Conservation (phyloP, 2,888 invertebrate species). For the Deroplatys truncata region DNA sequence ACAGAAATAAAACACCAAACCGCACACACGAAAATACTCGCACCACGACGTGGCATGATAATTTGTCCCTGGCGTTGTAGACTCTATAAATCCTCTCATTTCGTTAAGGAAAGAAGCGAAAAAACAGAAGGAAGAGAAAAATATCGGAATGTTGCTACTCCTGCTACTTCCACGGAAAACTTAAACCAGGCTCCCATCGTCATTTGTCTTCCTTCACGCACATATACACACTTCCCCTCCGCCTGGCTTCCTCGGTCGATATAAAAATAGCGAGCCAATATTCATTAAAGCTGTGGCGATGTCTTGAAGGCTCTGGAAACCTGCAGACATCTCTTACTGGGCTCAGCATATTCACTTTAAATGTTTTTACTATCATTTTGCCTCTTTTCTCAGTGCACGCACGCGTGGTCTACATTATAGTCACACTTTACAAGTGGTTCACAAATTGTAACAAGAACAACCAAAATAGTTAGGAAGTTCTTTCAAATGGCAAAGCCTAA, state of each 20-base stretch:
- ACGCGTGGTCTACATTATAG: too few relatives aligned
- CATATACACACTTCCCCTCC: background rate
- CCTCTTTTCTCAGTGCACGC: too few relatives aligned
- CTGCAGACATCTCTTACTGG: background rate
- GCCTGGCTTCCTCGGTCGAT: background rate
- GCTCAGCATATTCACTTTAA: background rate
- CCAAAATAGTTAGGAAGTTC: too few relatives aligned
- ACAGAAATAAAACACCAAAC: background rate
- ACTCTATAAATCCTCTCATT: conserved; percentile 13
- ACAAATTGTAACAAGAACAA: too few relatives aligned
- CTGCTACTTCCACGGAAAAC: background rate
- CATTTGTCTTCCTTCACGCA: background rate
- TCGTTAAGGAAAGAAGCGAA: background rate
- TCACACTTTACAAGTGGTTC: too few relatives aligned
- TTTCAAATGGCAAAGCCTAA: too few relatives aligned
- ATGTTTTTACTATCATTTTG: too few relatives aligned
- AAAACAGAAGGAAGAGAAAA: background rate
- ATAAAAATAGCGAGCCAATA: conserved; percentile 1
- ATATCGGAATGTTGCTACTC: background rate
- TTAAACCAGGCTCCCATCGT: background rate
- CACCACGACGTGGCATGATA: conserved; percentile 3
- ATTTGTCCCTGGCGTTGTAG: background rate
- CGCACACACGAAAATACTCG: background rate
- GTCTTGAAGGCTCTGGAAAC: background rate
- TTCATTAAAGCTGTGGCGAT: background rate